phyloP scores from a whole-genome alignment of 2,797 vertebrate species.

The Trichosurus vulpecula region DNA sequence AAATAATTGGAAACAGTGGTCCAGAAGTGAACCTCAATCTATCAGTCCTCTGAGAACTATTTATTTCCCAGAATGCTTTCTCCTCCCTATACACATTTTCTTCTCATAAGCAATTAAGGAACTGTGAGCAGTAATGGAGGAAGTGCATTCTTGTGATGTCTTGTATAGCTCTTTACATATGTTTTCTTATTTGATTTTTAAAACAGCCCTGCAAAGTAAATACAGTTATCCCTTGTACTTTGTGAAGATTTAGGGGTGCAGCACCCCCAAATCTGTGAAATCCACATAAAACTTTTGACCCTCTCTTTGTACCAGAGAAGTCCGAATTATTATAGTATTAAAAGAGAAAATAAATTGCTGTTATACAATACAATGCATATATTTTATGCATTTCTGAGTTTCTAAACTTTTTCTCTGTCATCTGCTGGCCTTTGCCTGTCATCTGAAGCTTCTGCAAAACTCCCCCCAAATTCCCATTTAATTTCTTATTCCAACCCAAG shows the following conservation, averaged over 20 bases:
- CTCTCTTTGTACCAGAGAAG: neutral
- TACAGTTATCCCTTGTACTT: neutral
- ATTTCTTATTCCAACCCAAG: neutral
- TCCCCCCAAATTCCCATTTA: neutral
- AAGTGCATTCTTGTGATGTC: neutral
- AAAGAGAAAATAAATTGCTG: neutral
- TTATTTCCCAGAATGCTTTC: neutral
- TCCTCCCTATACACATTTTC: neutral
- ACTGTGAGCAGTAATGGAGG: neutral
- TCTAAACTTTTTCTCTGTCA: neutral
- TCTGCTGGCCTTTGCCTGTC: neutral
- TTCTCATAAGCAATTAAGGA: neutral
- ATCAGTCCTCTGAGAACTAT: neutral
- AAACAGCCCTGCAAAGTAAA: neutral
- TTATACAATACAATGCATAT: neutral
- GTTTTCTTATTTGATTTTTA: neutral
- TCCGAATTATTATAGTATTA: neutral
- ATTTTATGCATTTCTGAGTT: neutral
- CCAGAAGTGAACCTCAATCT: neutral
- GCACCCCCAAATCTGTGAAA: neutral
- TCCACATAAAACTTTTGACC: neutral
- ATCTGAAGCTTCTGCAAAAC: neutral
- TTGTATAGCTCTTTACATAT: neutral
- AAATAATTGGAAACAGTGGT: neutral
- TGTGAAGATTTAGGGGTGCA: neutral